Base-by-base conservation (phyloP, 2,113 vertebrate genomes). In the Syngnathus typhle region DNA sequence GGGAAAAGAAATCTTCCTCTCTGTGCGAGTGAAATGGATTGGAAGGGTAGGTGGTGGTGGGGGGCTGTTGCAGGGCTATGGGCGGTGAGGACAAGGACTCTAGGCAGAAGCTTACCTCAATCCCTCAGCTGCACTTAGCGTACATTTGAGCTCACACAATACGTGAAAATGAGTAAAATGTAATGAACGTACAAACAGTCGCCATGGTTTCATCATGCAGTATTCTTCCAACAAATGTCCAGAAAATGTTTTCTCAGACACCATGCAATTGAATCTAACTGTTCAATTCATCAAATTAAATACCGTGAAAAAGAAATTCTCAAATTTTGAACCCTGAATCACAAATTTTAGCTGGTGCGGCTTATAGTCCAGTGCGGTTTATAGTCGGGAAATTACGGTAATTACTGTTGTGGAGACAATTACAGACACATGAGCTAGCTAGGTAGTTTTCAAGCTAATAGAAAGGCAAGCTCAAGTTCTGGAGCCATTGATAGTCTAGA, bases 1-100 rank as follows among this genome's bases (percentile, higher is more conserved):
- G 81, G 75, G 78, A 74, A 73, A 84, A 64, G 68, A 85, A 82
- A 85, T 75, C 75, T 84, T 81, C 62, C 77, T 80, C 73, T 81
- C 76, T 60, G 69, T 72, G 68, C 66, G 77, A 84, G 79, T 83
- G 65, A 80, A 82, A 80, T 70, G 47, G 76, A 75, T 74, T 64
- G 65, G 65, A 77, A 69, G 77, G 79, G 27, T 32, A 32, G 27
- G 27, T 32, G 27, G 27, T 32, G 27, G 27, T 3, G 65, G 69
- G 79, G 74, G 77, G 78, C 77, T 67, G 77, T 69, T 73, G 75
- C 70, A 56, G 64, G 58, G 27, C 71, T 54, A 59, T 65, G 64
- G 64, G 68, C 70, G 67, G 72, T n/a, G 8, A 68, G 75, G 66
- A 75, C 19, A 13, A 55, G 60, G 59, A 75, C 78, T 79, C 72